These are phyloP conservation scores for Poeciliopsis occidentalis DNA, from an alignment of 2,113 vertebrate genomes.

Conservation along the genomic window DNA sequence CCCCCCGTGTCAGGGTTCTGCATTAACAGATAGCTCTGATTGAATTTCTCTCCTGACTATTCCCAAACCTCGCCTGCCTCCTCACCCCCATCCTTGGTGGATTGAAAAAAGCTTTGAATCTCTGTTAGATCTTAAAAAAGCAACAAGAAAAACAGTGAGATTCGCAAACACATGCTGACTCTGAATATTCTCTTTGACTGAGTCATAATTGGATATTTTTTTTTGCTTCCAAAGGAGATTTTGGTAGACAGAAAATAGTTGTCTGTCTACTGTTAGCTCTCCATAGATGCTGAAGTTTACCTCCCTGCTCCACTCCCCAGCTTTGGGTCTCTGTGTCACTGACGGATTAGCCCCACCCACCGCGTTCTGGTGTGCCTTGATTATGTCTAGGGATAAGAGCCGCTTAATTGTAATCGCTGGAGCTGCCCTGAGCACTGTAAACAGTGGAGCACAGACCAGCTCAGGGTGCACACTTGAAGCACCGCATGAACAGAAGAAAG, in stretches of 20 bases:
- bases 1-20: slow-evolving; percentile 22
- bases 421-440: slow-evolving; percentile 53
- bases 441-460: slow-evolving; percentile 29
- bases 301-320: slow-evolving; percentile 29
- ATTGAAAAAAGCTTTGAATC: slow-evolving; percentile 25
- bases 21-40: slow-evolving; percentile 51
- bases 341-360: slow-evolving; percentile 70
- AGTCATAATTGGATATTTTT: not conserved
- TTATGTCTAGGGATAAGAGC: slow-evolving; percentile 79
- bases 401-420: slow-evolving; percentile 80
- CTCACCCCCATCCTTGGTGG: not conserved
- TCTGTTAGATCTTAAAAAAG: slow-evolving; percentile 1
- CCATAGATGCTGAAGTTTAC: slow-evolving; percentile 1
- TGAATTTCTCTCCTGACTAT: slow-evolving; percentile 49
- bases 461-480: slow-evolving; percentile 1
- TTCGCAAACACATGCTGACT: not conserved
- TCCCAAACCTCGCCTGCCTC: slow-evolving; percentile 15
- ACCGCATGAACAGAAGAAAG: not conserved
- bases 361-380: slow-evolving; percentile 64
- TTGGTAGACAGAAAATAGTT: slow-evolving; percentile 11
- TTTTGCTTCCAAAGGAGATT: slow-evolving; percentile 20
- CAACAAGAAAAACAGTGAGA: not conserved
- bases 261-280: slow-evolving; percentile 18
- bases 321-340: slow-evolving; percentile 45
- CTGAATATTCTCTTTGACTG: slow-evolving; percentile 2